A percentile compares a stretch with the other conserved stretches of the same genome.
phyloP scores from a whole-genome alignment of 92 coral and sea anemone genomes.

The Phenganax marumi region DNA sequence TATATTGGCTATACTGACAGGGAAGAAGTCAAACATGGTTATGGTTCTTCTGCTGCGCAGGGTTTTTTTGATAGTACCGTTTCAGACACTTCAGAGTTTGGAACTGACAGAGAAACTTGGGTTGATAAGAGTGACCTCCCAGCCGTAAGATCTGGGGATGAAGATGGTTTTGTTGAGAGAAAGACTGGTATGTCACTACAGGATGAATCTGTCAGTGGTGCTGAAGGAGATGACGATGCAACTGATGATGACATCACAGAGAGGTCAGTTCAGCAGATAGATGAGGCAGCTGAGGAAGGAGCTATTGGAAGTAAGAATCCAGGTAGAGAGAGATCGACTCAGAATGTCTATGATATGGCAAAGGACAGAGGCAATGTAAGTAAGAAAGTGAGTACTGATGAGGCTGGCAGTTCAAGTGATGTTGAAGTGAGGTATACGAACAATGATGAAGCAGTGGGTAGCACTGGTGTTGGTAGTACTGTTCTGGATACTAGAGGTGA shows the following conservation, averaged over 20 bases:
- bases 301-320: too few relatives aligned
- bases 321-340: too few relatives aligned
- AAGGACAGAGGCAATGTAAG: neutral
- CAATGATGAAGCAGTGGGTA: too few relatives aligned
- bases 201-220: conserved; percentile 11
- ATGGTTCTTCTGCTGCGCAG: neutral
- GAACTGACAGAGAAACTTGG: neutral
- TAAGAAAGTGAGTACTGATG: neutral
- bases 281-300: neutral
- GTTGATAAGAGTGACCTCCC: neutral
- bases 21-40: neutral
- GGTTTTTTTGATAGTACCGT: conserved; percentile 10
- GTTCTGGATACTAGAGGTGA: neutral
- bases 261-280: neutral
- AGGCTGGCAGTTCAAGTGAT: neutral
- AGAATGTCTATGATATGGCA: too few relatives aligned
- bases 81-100: conserved; percentile 1
- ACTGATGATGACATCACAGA: neutral
- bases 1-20: conserved; percentile 9
- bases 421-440: neutral
- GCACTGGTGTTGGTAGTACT: neutral
- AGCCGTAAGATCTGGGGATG: neutral
- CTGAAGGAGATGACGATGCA: conserved; percentile 11
- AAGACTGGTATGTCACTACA: neutral
- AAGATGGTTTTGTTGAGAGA: neutral